A percentile compares a stretch with the other conserved stretches of the same genome.
Conservation (phyloP, 1,140 invertebrate species). For the Trissolcus basalis region DNA sequence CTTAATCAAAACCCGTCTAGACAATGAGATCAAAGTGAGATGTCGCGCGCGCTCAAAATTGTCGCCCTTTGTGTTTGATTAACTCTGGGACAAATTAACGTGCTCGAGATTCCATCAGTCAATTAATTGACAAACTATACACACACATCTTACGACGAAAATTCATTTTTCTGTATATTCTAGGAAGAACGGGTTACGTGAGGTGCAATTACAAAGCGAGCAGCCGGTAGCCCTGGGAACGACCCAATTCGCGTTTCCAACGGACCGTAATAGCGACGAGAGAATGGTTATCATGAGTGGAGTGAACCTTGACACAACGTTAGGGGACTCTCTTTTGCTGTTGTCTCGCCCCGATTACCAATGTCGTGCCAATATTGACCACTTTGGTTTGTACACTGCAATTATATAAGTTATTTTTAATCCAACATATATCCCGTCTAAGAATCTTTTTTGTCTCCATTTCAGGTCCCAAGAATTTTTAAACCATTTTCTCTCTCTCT, state of each 20-base stretch:
- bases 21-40: neutral
- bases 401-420: too few relatives aligned
- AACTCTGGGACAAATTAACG: too few relatives aligned
- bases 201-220: conserved; percentile 47
- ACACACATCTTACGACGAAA: neutral
- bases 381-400: too few relatives aligned
- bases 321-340: conserved; percentile 42
- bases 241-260: conserved; percentile 62
- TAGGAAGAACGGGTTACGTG: conserved; percentile 49
- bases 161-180: conserved; percentile 17
- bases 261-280: conserved; percentile 51
- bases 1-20: conserved; percentile 7
- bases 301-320: conserved; percentile 59
- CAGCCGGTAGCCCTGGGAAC: conserved; percentile 56
- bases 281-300: conserved; percentile 56
- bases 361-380: neutral
- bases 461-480: too few relatives aligned
- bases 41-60: neutral
- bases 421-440: too few relatives aligned
- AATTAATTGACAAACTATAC: too few relatives aligned
- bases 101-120: too few relatives aligned
- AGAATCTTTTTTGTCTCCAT: too few relatives aligned
- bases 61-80: neutral
- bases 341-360: conserved; percentile 49
- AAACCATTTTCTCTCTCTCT: too few relatives aligned